A percentile compares a stretch with the other conserved stretches of the same genome.
These are phyloP conservation scores for Phyto melanocephala DNA, from an alignment of 2,888 invertebrate species.

Conservation along the genomic window DNA sequence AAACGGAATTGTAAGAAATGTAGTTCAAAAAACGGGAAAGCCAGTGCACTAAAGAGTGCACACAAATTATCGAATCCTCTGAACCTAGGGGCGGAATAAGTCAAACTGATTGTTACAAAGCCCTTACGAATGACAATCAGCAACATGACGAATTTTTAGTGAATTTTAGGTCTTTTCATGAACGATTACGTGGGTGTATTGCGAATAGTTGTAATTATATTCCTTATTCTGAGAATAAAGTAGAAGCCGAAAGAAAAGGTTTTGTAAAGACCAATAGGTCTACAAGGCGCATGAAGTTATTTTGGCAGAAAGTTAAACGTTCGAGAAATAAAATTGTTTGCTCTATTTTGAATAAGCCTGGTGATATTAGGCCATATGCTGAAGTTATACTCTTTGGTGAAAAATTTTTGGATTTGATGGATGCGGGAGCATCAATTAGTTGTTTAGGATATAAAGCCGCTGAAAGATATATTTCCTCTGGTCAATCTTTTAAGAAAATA, in stretches of 20 bases:
- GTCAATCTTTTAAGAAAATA: neutral
- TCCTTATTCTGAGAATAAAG: neutral
- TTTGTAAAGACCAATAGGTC: neutral
- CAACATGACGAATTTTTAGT: no score
- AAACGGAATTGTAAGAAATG: constrained; percentile 23
- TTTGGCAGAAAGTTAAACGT: constrained; percentile 24
- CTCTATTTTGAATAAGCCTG: constrained; percentile 6
- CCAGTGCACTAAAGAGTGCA: neutral
- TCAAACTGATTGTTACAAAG: no score
- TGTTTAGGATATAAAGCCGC: constrained; percentile 44
- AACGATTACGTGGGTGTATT: no score
- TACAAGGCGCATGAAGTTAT: neutral
- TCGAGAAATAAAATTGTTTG: neutral
- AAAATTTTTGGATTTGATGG: constrained; percentile 33
- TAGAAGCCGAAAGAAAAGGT: neutral
- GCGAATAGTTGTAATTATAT: no score
- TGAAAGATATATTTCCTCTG: constrained; percentile 8
- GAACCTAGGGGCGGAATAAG: neutral
- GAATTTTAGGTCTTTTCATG: no score
- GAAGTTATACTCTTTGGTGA: constrained; percentile 31
- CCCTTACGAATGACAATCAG: no score
- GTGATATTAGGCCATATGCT: constrained; percentile 50
- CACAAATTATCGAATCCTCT: neutral
- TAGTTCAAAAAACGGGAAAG: neutral
- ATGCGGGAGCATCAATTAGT: constrained; percentile 43